phyloP scores from a whole-genome alignment of 30 jellyfish, hydroid and myxozoan genomes.

The Cassiopea andromeda region DNA sequence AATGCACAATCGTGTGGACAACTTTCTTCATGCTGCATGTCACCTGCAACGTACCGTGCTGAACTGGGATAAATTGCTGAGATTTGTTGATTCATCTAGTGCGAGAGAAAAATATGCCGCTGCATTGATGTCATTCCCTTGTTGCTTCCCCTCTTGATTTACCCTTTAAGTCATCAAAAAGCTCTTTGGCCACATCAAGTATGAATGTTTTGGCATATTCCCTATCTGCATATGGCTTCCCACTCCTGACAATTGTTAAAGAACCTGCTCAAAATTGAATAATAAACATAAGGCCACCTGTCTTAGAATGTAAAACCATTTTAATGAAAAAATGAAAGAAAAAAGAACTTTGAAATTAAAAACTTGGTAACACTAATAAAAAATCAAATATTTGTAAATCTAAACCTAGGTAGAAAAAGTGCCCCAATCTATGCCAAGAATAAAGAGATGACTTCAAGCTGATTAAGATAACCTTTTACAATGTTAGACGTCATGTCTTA shows the following conservation, averaged over 20 bases:
- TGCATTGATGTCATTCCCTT: background rate
- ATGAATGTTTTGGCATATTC: background rate
- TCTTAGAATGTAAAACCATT: background rate
- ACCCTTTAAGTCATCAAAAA: background rate
- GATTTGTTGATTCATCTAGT: background rate
- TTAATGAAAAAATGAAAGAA: background rate
- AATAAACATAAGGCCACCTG: background rate
- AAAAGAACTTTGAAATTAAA: too few species aligned
- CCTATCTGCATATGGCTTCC: background rate
- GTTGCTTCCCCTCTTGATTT: background rate
- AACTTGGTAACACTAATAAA: background rate
- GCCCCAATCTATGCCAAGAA: background rate
- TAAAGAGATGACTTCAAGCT: background rate
- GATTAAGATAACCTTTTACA: background rate
- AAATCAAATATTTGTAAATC: background rate
- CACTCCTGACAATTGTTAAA: background rate
- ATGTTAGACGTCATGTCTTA: conserved; percentile 2
- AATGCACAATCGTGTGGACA: background rate
- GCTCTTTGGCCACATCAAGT: background rate
- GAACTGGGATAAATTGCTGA: background rate
- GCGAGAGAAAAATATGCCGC: background rate
- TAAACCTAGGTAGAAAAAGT: background rate
- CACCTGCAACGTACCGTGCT: background rate
- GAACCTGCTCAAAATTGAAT: background rate
- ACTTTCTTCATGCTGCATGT: background rate